Percentiles rank a stretch among this genome's conserved stretches.
Conservation (phyloP, 2,797 vertebrate species). For the Pachyuromys duprasi region DNA sequence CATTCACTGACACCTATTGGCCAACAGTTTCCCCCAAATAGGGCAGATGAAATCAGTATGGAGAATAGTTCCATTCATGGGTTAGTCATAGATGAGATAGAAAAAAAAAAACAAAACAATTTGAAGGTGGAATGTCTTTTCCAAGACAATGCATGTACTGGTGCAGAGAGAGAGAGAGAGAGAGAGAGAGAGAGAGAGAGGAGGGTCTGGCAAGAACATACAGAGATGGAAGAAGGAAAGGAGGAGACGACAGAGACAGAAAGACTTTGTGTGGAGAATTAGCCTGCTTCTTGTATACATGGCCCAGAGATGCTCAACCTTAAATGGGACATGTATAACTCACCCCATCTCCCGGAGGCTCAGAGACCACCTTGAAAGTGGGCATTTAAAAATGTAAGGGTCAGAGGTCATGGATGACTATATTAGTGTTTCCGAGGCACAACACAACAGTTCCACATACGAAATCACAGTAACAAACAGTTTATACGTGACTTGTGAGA, state of each 20-base stretch:
- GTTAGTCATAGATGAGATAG: constrained; percentile 31
- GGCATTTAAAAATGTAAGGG: not conserved
- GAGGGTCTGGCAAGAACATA: not conserved
- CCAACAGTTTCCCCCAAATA: constrained; percentile 36
- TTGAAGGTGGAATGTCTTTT: not conserved
- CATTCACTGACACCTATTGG: constrained; percentile 75
- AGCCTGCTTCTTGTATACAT: not conserved
- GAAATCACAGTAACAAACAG: not conserved
- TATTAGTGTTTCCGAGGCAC: not conserved
- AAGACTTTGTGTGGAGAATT: not conserved
- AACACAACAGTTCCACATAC: not conserved
- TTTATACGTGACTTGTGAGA: not conserved
- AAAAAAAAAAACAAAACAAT: constrained; percentile 42
- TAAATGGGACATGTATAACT: not conserved
- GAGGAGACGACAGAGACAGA: not conserved
- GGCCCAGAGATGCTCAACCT: not conserved
- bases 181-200: too few species aligned
- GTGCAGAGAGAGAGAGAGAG: too few species aligned
- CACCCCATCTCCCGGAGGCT: not conserved
- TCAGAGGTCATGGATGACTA: not conserved
- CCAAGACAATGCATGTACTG: not conserved
- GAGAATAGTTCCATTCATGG: constrained; percentile 43
- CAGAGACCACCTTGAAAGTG: not conserved
- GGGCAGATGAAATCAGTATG: constrained; percentile 63
- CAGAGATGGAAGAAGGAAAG: too few species aligned